Base-by-base conservation (phyloP, 2,797 vertebrate genomes). In the Peromyscus melanophrys region DNA sequence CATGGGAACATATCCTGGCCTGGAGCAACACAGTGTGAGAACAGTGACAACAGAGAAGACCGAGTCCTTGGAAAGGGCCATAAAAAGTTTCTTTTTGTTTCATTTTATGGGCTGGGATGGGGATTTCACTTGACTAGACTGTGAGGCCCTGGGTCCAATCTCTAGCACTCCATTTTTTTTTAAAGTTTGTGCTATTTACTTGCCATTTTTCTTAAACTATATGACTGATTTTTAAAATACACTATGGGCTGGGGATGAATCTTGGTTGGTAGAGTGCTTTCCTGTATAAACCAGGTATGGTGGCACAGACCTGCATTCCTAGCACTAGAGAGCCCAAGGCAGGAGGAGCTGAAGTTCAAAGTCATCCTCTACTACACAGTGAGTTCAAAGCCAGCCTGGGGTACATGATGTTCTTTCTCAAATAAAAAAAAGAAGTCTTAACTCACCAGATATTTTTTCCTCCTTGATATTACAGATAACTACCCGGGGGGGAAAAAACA, bases 141-240 rank as follows among this genome's bases (percentile, higher is more conserved):
- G 21, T 29, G 13, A 65, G 37, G 6, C 31, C 69, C 46, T 83
- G 29, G 16, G 9, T 67, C 37, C 46, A 19, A 6, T 65, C 43
- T 63, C 55, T 37, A 75, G 16, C 67, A 61, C 5, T 23, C 16
- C 49, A 31, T 46, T 46, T 49, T 17, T 49, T 17, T 85, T 49
- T 27, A 34, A 29, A n/a, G 10, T n/a, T n/a, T 59, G 85, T 34
- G 59, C n/a, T 80, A 49, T 57, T 76, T 80, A 80, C 40, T 89
- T 76, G 23, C 13, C n/a, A 49, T 85, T 96, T 93, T 89, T 85
- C 52, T 82, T 55, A 91, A 84, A 94, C 6, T 25, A 6, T 25
- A 12, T 77, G 65, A 43, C 49, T 63, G 1, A 81, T 83, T 82
- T 21, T 31, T 23, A 61, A 61, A 95, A 69, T 71, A 49, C 4